phyloP scores from a whole-genome alignment of 2,797 vertebrate genomes.

The Argentina silus region DNA sequence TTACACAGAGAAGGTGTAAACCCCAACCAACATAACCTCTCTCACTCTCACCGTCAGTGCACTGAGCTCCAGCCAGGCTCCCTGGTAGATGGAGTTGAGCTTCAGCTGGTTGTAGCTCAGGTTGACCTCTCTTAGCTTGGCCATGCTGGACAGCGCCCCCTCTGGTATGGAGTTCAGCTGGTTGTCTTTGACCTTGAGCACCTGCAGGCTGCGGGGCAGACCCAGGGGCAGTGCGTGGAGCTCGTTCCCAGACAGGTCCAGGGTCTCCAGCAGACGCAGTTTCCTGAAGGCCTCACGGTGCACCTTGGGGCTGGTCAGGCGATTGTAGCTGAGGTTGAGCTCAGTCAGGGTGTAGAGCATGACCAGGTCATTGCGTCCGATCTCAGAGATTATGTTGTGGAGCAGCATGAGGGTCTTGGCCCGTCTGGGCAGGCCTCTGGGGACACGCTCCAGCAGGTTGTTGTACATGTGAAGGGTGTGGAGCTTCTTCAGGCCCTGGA shows the following conservation, averaged over 20 bases:
- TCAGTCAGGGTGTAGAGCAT: constrained; percentile 90
- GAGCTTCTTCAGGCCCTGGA: constrained; percentile 90
- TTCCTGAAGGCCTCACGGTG: constrained; percentile 95
- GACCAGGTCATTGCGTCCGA: constrained; percentile 90
- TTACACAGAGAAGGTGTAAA: background rate
- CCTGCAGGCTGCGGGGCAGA: constrained; percentile 89
- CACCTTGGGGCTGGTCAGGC: constrained; percentile 84
- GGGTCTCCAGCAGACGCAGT: constrained; percentile 85
- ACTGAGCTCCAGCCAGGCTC: constrained; percentile 89
- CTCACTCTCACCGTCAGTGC: constrained; percentile 82
- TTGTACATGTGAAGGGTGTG: constrained; percentile 98
- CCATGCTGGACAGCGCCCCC: constrained; percentile 86
- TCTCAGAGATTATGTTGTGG: constrained; percentile 90
- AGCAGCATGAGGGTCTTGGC: constrained; percentile 96
- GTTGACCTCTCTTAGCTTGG: constrained; percentile 87
- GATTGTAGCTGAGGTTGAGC: constrained; percentile 98
- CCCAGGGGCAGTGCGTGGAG: constrained; percentile 83
- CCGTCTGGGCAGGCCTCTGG: constrained; percentile 88
- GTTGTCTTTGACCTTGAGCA: constrained; percentile 90
- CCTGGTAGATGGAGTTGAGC: constrained; percentile 87
- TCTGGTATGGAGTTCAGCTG: constrained; percentile 84
- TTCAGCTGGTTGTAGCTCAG: constrained; percentile 90
- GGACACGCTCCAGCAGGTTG: constrained; percentile 91
- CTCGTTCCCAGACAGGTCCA: constrained; percentile 92
- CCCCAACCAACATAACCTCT: background rate